Evolutionary conservation across 2,113 vertebrate species (phyloP), one percentile per base, ranked within the genome.

Genomic region (Apus apus): DNA sequence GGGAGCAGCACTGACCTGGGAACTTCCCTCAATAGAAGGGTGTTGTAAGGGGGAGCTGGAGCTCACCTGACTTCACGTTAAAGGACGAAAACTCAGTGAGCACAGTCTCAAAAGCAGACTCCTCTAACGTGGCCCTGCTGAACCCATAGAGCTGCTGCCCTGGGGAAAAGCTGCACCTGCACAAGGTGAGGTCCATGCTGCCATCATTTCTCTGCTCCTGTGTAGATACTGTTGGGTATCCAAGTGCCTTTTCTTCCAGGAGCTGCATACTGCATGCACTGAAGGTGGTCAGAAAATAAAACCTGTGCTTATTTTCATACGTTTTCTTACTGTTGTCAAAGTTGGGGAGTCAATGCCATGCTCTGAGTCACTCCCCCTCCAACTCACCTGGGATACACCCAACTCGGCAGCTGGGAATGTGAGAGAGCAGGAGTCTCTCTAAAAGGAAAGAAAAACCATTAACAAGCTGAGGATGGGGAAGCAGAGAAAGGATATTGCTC

Each of bases 141-240:
- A 15, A 8, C 8, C 77, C 2, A 0, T 5, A 7, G 17, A 0
- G 0, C 53, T 18, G 34, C 4, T 7, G 4, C 13, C 45, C 4
- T 2, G 3, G 73, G 82, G 40, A 85, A 70, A 72, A 45, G 30
- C 68, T 75, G 61, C 53, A 12, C 32, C 51, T 11, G 7, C 2
- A 1, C 32, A 23, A 9, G 2, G 21, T 15, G 32, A 26, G 15
- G 51, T 36, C 40, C 30, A 38, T 26, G 9, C 48, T 21, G 32
- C 29, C 20, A 16, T 38, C 45, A 7, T 7, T 20, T 30, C 34
- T 51, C 22, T 54, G n/a, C 66, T 61, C 51, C 43, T 58, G 5
- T n/a, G 9, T 32, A 22, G 6, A 13, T 3, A 11, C 15, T 5
- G 5, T 12, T 62, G 21, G 65, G 7, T 29, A 30, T 22, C 29